phyloP scores from a whole-genome alignment of 1,140 invertebrate species.

The Dendrolimus kikuchii region DNA sequence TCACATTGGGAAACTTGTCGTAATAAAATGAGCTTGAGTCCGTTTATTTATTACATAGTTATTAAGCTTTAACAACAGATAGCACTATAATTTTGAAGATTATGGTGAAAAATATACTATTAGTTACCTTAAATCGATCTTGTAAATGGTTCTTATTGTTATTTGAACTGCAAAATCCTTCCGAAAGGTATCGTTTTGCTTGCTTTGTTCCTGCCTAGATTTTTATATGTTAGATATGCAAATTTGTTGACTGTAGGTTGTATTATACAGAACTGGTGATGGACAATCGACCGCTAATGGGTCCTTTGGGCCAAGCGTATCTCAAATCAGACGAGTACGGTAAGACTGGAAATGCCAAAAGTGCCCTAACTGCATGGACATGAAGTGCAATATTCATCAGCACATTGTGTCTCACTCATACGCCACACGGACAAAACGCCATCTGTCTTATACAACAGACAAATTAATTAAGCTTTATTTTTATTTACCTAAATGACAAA shows the following conservation, averaged over 20 bases:
- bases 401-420: constrained; percentile 27
- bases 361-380: constrained; percentile 62
- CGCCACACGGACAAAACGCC: constrained; percentile 24
- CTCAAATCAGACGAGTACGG: constrained; percentile 85
- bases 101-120: too few species aligned
- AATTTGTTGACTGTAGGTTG: constrained; percentile 31
- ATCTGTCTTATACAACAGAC: constrained; percentile 52
- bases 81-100: too few species aligned
- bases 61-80: too few species aligned
- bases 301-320: constrained; percentile 84
- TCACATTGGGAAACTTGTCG: too few species aligned
- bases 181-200: constrained; percentile 1
- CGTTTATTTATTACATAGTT: too few species aligned
- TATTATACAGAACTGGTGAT: constrained; percentile 69
- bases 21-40: too few species aligned
- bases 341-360: constrained; percentile 74
- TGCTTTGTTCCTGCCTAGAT: neutral
- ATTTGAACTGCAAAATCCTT: neutral
- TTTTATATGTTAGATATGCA: constrained; percentile 6
- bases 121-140: too few species aligned
- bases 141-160: too few species aligned
- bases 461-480: constrained; percentile 3
- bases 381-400: constrained; percentile 46
- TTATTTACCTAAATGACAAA: too few species aligned
- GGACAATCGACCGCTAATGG: constrained; percentile 73